Percentiles rank a stretch among this genome's conserved stretches.
Evolutionary conservation across 1,140 invertebrate genomes (phyloP).

Genomic region (Brachionus rubens): DNA sequence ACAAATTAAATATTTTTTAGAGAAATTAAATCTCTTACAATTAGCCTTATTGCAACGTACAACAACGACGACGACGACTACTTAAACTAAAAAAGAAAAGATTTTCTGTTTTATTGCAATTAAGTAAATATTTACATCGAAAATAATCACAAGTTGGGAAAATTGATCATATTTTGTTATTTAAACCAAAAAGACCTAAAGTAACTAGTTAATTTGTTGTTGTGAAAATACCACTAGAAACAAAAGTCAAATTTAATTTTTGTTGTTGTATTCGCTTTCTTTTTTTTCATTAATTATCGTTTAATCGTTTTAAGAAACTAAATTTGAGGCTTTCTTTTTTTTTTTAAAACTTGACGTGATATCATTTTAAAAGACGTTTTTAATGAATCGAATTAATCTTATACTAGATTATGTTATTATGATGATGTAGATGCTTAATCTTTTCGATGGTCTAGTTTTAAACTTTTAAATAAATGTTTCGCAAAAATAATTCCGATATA

Average conservation of each 20-base stretch:
- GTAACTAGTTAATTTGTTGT: not conserved
- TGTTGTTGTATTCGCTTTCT: not conserved
- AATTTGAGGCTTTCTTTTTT: not conserved
- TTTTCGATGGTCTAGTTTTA: conserved; percentile 6
- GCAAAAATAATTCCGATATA: not conserved
- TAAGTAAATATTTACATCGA: conserved; percentile 25
- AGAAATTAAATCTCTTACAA: too few relatives aligned
- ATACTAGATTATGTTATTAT: conserved; percentile 19
- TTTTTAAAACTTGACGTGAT: conserved; percentile 37
- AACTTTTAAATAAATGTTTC: conserved; percentile 23
- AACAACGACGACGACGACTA: too few relatives aligned
- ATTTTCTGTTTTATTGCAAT: not conserved
- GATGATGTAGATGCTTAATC: not conserved
- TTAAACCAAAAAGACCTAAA: not conserved
- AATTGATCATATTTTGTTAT: conserved; percentile 35
- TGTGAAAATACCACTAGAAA: conserved; percentile 9
- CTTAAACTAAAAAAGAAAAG: not conserved
- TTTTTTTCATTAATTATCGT: not conserved
- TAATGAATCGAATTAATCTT: not conserved
- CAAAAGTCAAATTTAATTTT: conserved; percentile 4
- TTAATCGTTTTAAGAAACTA: conserved; percentile 25
- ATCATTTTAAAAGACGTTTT: not conserved
- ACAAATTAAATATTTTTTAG: too few relatives aligned
- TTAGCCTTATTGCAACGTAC: too few relatives aligned
- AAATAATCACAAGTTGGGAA: conserved; percentile 40